A percentile compares a stretch with the other conserved stretches of the same genome.
Conservation (phyloP, 2,797 vertebrate species). For the Zalophus californianus region DNA sequence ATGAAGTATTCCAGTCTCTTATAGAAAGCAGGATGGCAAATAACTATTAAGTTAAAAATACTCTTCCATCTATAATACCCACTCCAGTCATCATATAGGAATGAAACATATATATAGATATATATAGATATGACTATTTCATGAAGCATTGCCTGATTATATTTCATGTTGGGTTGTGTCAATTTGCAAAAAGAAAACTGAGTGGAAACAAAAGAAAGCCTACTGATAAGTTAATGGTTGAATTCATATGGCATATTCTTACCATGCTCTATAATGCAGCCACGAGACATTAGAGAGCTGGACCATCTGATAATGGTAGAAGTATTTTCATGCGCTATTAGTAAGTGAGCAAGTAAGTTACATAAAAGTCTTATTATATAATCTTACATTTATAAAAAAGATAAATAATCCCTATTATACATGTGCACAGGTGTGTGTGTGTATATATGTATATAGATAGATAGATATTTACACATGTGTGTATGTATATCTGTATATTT, state of each 20-base stretch:
- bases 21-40: conserved; percentile 18
- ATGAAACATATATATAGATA: not conserved
- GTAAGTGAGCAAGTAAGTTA: not conserved
- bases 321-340: not conserved
- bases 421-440: not conserved
- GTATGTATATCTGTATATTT: not conserved
- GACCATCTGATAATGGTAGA: not conserved
- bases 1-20: not conserved
- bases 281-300: not conserved
- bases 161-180: conserved; percentile 16
- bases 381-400: not conserved
- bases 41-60: conserved; percentile 24
- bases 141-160: not conserved
- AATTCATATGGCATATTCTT: not conserved
- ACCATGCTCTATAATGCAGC: not conserved
- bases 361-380: conserved; percentile 28
- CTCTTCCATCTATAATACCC: not conserved
- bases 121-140: not conserved
- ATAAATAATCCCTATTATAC: not conserved
- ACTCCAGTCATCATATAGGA: not conserved
- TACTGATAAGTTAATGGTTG: not conserved
- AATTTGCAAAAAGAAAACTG: not conserved
- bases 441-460: not conserved
- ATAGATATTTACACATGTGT: not conserved
- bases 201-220: conserved; percentile 19